Conservation (phyloP, 2,113 vertebrate genomes). For the Sitta europaea region DNA sequence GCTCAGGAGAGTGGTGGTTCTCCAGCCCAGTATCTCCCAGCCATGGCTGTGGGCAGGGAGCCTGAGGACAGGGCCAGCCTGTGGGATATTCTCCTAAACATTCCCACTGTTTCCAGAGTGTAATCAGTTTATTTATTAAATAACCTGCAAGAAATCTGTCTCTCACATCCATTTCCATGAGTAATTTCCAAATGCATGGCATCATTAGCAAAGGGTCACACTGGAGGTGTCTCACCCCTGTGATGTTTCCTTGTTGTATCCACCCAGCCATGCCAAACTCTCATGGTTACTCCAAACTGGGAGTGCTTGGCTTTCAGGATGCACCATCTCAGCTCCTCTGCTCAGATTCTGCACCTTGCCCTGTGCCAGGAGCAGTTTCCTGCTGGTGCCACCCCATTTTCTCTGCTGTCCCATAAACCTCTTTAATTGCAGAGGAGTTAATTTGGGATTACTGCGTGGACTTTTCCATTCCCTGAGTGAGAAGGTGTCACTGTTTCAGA, state of each 20-base stretch:
- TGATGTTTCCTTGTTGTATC: fast-evolving
- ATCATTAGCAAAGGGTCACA: background rate
- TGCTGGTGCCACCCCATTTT: background rate
- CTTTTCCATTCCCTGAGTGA: background rate
- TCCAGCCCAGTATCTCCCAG: background rate
- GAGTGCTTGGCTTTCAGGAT: background rate
- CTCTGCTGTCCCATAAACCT: background rate
- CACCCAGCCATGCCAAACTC: background rate
- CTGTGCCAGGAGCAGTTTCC: background rate
- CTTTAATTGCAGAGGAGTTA: background rate
- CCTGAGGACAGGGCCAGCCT: background rate
- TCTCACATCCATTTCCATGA: fast-evolving
- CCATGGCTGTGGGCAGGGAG: background rate
- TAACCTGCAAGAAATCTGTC: background rate
- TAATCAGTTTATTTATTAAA: background rate
- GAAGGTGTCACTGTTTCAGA: too few species aligned
- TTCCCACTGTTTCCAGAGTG: background rate
- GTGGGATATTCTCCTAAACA: background rate
- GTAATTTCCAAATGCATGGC: background rate
- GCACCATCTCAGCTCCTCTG: background rate
- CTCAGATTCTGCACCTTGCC: background rate
- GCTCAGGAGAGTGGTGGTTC: background rate
- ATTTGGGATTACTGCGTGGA: background rate
- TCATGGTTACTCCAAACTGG: fast-evolving
- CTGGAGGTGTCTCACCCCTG: background rate